These are phyloP conservation scores for Gymnothorax reevesii DNA, from an alignment of 2,797 vertebrate species.

Conservation along the genomic window DNA sequence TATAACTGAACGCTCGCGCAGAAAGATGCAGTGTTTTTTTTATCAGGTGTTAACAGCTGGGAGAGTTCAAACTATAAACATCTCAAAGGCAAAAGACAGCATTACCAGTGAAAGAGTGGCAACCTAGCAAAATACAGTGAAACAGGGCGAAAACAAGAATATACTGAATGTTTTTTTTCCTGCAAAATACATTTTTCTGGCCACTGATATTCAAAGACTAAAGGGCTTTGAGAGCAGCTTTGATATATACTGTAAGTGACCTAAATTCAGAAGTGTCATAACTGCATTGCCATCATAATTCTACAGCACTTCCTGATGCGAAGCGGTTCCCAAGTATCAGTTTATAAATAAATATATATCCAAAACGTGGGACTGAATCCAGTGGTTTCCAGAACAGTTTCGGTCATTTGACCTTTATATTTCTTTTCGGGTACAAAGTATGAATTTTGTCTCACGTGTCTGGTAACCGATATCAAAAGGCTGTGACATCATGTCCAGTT, in stretches of 20 bases:
- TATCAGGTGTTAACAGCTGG: conserved; percentile 16
- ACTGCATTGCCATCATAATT: not conserved
- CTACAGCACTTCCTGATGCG: not conserved
- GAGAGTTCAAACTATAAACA: not conserved
- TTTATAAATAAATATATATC: conserved; percentile 32
- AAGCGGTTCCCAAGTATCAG: conserved; percentile 29
- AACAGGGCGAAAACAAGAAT: not conserved
- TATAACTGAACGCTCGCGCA: not conserved
- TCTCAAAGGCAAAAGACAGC: not conserved
- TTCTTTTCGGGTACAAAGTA: conserved; percentile 19
- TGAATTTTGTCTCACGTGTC: not conserved
- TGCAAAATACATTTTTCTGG: not conserved
- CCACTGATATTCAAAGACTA: not conserved
- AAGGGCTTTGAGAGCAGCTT: not conserved
- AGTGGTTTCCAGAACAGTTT: not conserved
- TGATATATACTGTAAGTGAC: not conserved
- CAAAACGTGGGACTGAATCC: conserved; percentile 16
- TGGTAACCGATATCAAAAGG: conserved; percentile 15
- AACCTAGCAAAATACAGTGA: not conserved
- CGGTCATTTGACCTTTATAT: not conserved
- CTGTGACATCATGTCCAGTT: conserved; percentile 3
- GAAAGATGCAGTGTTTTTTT: not conserved
- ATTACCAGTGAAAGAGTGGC: not conserved
- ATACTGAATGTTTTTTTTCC: not conserved
- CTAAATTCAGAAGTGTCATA: not conserved